phyloP scores from a whole-genome alignment of 2,113 vertebrate genomes.

The Euleptes europaea region DNA sequence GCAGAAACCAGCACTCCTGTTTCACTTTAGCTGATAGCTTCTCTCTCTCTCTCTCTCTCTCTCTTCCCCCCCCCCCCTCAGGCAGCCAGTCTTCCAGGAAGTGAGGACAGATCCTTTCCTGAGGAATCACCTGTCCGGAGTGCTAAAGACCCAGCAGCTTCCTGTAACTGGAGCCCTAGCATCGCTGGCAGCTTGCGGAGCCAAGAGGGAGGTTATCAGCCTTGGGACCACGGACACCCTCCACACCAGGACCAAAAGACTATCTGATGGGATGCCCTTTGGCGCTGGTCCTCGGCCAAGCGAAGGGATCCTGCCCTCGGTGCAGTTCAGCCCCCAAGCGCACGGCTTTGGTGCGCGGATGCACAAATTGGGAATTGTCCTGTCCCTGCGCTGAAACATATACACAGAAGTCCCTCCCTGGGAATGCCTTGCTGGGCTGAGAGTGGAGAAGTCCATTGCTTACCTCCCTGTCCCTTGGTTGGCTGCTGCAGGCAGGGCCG shows the following conservation, averaged over 20 bases:
- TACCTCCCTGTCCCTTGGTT: background rate
- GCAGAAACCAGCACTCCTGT: background rate
- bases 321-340: background rate
- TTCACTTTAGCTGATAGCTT: background rate
- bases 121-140: constrained; percentile 40
- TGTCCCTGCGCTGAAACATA: background rate
- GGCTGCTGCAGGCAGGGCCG: background rate
- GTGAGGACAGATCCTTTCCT: constrained; percentile 77
- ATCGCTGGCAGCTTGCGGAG: background rate
- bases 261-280: constrained; percentile 50
- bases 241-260: background rate
- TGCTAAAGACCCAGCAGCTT: constrained; percentile 64
- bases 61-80: constrained; percentile 59
- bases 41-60: constrained; percentile 10
- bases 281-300: background rate
- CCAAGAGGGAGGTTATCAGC: constrained; percentile 23
- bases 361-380: background rate
- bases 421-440: background rate
- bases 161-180: constrained; percentile 74
- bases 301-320: constrained; percentile 19
- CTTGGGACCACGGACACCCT: accelerated
- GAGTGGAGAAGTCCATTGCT: background rate
- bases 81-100: constrained; percentile 85
- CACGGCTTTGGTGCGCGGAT: background rate
- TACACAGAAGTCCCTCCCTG: background rate